phyloP scores from a whole-genome alignment of 2,113 vertebrate species.

The Hemichromis elongatus region DNA sequence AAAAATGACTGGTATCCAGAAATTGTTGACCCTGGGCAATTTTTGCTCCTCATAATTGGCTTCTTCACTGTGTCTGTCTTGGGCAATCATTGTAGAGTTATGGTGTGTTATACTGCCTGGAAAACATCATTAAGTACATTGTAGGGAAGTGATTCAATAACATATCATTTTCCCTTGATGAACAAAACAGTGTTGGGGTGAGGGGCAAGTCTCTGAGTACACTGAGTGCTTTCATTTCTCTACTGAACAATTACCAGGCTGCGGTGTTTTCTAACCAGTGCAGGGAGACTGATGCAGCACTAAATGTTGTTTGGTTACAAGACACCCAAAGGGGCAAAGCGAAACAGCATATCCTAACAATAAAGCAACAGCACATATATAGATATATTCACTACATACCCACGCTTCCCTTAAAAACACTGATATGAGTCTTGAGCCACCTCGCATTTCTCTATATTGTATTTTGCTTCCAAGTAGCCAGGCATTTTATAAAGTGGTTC shows the following conservation, averaged over 20 bases:
- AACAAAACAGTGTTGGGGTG: slow-evolving; percentile 29
- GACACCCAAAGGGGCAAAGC: background rate
- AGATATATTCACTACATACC: background rate
- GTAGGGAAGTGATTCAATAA: slow-evolving; percentile 55
- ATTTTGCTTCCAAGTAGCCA: background rate
- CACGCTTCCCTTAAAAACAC: fast-evolving
- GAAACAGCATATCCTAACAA: background rate
- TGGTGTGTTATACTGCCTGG: slow-evolving; percentile 60
- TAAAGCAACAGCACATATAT: background rate
- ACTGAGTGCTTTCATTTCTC: slow-evolving; percentile 9
- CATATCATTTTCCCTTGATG: slow-evolving; percentile 61
- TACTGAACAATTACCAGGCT: slow-evolving; percentile 21
- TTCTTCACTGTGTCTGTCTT: slow-evolving; percentile 55
- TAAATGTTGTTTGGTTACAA: slow-evolving; percentile 22
- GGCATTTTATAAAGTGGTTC: fast-evolving
- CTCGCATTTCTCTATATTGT: fast-evolving
- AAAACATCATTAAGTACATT: slow-evolving; percentile 57
- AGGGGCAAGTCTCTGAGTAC: background rate
- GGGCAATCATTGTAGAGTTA: slow-evolving; percentile 54
- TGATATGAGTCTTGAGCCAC: background rate
- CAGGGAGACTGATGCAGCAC: background rate
- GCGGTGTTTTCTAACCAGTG: slow-evolving; percentile 14
- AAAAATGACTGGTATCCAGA: slow-evolving; percentile 72
- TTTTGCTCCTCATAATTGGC: slow-evolving; percentile 65
- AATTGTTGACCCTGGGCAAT: slow-evolving; percentile 58